Base-by-base conservation (phyloP, 2,797 vertebrate species). In the Cyprinella venusta region DNA sequence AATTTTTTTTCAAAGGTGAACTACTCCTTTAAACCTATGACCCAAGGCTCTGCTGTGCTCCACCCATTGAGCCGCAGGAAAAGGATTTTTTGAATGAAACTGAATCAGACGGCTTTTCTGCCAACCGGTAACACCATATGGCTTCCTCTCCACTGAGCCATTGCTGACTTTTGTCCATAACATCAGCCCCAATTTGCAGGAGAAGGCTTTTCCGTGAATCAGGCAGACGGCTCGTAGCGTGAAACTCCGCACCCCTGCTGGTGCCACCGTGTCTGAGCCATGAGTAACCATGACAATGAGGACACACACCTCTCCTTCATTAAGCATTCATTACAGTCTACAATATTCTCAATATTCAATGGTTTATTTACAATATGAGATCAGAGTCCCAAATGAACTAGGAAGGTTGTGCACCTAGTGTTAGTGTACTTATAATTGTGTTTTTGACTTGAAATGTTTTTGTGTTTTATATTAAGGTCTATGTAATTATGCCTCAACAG, bases 151-250 rank as follows among this genome's bases (percentile, higher is more conserved):
- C 7, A 54, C 61, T 72, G 81, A 79, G 79, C 75, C 86, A 81
- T 86, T 89, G 72, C 75, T 81, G 88, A 89, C 68, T 77, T 77
- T 77, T 85, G 81, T 81, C 76, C 67, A 8, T 45, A 76, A 54
- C 67, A 83, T 76, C 64, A 56, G 71, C 54, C 42, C 76, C 21
- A 24, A 59, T 75, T 50, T 48, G n/a, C 54, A 38, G 52, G 21
- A 64, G 42, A 56, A 64, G 13, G 65, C 61, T 33, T 54, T 76
- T 84, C 65, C 33, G 64, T 70, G 63, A 75, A 84, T 81, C 40
- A 81, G 74, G 78, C 86, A 81, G 84, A 85, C 86, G 72, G 81
- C 59, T 75, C 84, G 0, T 83, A 77, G 84, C 81, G 13, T 84
- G 86, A 85, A 79, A 48, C 81, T 87, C 84, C 68, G 68, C 52